Percentiles rank a stretch among this genome's conserved stretches.
phyloP scores from a whole-genome alignment of 2,113 vertebrate genomes.

The Hoplias malabaricus region DNA sequence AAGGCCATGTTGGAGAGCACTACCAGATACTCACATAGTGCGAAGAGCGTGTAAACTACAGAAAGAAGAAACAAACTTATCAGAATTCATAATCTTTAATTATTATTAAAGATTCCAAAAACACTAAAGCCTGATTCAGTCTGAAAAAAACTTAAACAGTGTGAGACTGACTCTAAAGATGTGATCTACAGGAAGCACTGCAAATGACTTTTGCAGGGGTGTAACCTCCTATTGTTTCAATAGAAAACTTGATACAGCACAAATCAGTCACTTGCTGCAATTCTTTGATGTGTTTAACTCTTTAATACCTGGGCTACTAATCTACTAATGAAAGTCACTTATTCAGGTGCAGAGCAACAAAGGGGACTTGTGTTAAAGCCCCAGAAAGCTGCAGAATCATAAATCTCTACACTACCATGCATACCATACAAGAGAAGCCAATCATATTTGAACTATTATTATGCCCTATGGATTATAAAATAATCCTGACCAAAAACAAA shows the following conservation, averaged over 20 bases:
- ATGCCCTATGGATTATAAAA: neutral
- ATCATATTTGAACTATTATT: neutral
- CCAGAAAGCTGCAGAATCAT: neutral
- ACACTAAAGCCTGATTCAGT: neutral
- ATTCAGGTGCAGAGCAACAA: too few species aligned
- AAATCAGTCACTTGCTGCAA: neutral
- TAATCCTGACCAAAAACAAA: neutral
- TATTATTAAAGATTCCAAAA: neutral
- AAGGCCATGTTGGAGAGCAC: constrained; percentile 97
- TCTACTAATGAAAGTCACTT: too few species aligned
- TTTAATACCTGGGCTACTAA: neutral
- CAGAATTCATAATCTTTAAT: neutral
- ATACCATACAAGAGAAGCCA: neutral
- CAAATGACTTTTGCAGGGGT: neutral
- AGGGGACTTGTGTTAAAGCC: too few species aligned
- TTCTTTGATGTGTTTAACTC: neutral
- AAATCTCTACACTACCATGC: neutral
- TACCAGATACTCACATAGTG: constrained; percentile 90
- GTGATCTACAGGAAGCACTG: neutral
- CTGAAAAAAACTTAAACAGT: neutral
- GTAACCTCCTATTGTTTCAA: neutral
- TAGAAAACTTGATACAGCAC: neutral
- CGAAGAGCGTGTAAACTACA: constrained; percentile 90
- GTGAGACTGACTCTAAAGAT: neutral
- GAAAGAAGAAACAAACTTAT: constrained; percentile 14